Conservation (phyloP, 2,113 vertebrate genomes). For the Istiophorus platypterus region DNA sequence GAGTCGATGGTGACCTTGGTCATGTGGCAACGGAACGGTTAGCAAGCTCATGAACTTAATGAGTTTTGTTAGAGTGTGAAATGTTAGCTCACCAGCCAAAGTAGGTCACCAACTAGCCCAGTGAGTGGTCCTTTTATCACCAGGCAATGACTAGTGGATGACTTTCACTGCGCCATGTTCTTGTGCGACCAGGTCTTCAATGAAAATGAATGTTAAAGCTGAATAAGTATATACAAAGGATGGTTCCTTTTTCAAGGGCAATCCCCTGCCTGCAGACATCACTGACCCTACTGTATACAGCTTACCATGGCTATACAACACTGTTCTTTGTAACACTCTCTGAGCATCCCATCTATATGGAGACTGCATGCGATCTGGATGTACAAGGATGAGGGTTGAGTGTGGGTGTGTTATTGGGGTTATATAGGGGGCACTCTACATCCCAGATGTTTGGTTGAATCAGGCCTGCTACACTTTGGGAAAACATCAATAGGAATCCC, state of each 20-base stretch:
- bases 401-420: conserved; percentile 25
- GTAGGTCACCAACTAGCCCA: neutral
- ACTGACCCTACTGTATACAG: conserved; percentile 18
- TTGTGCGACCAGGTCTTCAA: neutral
- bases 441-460: conserved; percentile 24
- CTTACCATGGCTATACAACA: conserved; percentile 18
- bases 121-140: no score
- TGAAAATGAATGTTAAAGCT: neutral
- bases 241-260: conserved; percentile 5
- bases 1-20: neutral
- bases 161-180: no score
- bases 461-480: neutral
- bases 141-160: neutral
- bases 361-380: conserved; percentile 1
- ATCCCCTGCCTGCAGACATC: conserved; percentile 1
- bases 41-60: neutral
- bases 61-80: neutral
- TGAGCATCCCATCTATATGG: conserved; percentile 35
- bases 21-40: neutral
- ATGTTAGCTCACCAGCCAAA: neutral
- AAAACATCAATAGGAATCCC: conserved; percentile 35
- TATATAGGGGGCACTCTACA: conserved; percentile 29
- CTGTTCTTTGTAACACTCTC: conserved; percentile 48
- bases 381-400: conserved; percentile 15
- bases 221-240: conserved; percentile 6